phyloP scores from a whole-genome alignment of 1,140 invertebrate species.

The Eufriesea mexicana region DNA sequence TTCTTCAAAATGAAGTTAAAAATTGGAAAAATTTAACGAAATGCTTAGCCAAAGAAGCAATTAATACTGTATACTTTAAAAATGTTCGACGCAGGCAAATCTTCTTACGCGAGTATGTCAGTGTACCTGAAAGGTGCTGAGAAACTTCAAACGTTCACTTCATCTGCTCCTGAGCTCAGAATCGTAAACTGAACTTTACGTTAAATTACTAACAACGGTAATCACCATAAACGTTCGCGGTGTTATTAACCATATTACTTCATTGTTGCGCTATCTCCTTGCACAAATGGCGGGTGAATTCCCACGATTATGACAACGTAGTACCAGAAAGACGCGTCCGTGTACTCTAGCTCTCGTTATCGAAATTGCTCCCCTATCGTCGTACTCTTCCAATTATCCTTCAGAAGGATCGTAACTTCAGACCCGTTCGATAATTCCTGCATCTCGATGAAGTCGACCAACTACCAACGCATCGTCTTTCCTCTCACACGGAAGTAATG shows the following conservation, averaged over 20 bases:
- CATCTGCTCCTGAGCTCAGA: no score
- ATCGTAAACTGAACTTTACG: neutral
- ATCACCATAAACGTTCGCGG: neutral
- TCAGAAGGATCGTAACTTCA: no score
- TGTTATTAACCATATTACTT: neutral
- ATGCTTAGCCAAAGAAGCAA: no score
- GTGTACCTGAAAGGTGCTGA: no score
- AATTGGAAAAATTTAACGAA: neutral
- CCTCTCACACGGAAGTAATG: neutral
- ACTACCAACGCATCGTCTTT: neutral
- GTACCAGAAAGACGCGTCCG: neutral
- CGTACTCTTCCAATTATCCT: no score
- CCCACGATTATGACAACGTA: conserved; percentile 13
- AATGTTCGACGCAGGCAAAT: neutral
- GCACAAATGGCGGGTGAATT: neutral
- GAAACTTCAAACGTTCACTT: neutral
- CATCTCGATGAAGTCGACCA: neutral
- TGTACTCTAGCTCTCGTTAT: neutral
- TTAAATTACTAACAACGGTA: conserved; percentile 1
- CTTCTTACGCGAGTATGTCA: no score
- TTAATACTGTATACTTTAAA: no score
- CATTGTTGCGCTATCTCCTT: neutral
- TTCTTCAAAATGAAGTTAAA: neutral
- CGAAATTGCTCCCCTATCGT: neutral
- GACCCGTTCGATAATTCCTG: no score